Evolutionary conservation across 2,888 invertebrate genomes (phyloP).

Genomic region (Pogonocherus hispidulus): DNA sequence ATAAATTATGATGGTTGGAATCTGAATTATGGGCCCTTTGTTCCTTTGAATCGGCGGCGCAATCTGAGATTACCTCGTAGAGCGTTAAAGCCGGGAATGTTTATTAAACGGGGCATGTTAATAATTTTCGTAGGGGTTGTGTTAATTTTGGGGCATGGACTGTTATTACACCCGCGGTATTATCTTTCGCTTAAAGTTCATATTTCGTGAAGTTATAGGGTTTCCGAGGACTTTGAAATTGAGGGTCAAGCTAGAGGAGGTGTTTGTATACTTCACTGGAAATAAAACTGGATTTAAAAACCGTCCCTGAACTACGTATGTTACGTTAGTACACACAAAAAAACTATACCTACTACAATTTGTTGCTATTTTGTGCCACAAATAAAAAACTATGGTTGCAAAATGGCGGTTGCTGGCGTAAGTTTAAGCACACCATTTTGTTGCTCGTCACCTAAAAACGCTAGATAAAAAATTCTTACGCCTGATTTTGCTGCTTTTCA

Average conservation of each 20-base stretch:
- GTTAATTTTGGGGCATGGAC: background rate
- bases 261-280: no score
- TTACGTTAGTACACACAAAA: no score
- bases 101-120: background rate
- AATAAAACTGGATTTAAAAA: no score
- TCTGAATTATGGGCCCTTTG: conserved; percentile 8
- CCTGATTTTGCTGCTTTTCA: no score
- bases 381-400: no score
- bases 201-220: background rate
- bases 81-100: background rate
- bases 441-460: no score
- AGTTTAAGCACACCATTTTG: no score
- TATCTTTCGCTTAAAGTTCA: background rate
- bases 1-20: conserved; percentile 8
- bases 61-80: conserved; percentile 5
- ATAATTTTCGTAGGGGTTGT: background rate
- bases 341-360: no score
- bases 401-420: no score
- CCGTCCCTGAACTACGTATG: no score
- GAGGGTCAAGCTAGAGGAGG: background rate
- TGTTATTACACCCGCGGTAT: background rate
- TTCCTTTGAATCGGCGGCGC: background rate
- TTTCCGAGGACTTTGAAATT: background rate
- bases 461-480: no score
- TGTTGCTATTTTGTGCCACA: no score